phyloP scores from a whole-genome alignment of 2,113 vertebrate species.

The Pterophyllum scalare region DNA sequence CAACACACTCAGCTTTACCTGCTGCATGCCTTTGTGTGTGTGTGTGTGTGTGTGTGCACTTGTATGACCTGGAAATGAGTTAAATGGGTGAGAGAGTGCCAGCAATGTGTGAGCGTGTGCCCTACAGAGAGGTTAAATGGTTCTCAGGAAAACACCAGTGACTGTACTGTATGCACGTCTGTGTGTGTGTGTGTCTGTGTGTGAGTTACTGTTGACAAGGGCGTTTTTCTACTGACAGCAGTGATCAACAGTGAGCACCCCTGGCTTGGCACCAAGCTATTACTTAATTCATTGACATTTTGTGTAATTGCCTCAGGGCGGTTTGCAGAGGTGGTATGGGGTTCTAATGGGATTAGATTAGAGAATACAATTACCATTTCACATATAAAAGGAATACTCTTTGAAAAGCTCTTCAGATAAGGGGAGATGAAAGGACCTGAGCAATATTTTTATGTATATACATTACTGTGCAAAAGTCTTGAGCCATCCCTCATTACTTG shows the following conservation, averaged over 20 bases:
- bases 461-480: background rate
- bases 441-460: constrained; percentile 13
- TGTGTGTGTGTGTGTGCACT: background rate
- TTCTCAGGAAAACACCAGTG: constrained; percentile 42
- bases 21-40: constrained; percentile 12
- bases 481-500: background rate
- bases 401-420: constrained; percentile 35
- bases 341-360: constrained; percentile 82
- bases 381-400: constrained; percentile 73
- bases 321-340: constrained; percentile 71
- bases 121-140: constrained; percentile 66
- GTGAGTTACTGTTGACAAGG: constrained; percentile 72
- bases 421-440: background rate
- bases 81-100: constrained; percentile 57
- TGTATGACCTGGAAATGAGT: constrained; percentile 32
- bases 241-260: constrained; percentile 73
- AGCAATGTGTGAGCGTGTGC: constrained; percentile 48
- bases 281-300: constrained; percentile 86
- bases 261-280: constrained; percentile 81
- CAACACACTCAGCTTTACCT: constrained; percentile 23
- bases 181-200: constrained; percentile 8
- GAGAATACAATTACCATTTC: constrained; percentile 82
- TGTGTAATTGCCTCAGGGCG: constrained; percentile 80
- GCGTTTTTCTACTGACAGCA: constrained; percentile 78
- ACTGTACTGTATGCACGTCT: constrained; percentile 23